Conservation (phyloP, 2,797 vertebrate genomes). For the Nannoperca obscura region DNA sequence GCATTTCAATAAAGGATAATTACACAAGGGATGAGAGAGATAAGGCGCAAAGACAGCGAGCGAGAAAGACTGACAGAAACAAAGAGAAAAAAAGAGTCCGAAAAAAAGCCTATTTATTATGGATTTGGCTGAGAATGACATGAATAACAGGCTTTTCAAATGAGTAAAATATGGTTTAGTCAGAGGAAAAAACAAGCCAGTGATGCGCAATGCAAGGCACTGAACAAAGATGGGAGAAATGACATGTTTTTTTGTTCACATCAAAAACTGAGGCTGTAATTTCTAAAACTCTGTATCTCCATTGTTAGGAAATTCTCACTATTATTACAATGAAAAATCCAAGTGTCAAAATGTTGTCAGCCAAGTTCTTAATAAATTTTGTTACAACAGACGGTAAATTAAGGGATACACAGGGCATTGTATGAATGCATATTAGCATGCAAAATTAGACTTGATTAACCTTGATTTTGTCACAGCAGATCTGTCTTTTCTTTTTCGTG, state of each 20-base stretch:
- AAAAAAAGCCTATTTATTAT: slow-evolving; percentile 10
- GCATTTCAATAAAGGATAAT: slow-evolving; percentile 23
- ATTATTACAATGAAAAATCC: slow-evolving; percentile 31
- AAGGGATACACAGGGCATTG: slow-evolving; percentile 3
- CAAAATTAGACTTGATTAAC: slow-evolving; percentile 41
- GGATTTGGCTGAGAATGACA: slow-evolving; percentile 19
- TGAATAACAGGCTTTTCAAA: slow-evolving; percentile 36
- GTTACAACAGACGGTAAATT: slow-evolving; percentile 12
- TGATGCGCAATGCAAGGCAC: background rate
- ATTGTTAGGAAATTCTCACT: slow-evolving; percentile 33
- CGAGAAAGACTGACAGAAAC: slow-evolving; percentile 1
- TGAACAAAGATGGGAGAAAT: slow-evolving; percentile 34
- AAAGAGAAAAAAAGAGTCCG: background rate
- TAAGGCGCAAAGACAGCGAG: background rate
- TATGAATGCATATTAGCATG: background rate
- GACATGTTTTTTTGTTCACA: slow-evolving; percentile 1
- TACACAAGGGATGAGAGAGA: slow-evolving; percentile 7
- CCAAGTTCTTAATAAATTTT: slow-evolving; percentile 41
- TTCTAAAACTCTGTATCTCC: slow-evolving; percentile 25
- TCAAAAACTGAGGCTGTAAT: slow-evolving; percentile 33
- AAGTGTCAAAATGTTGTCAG: slow-evolving; percentile 54
- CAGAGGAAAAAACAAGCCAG: background rate
- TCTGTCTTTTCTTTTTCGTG: background rate
- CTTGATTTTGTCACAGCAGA: slow-evolving; percentile 41
- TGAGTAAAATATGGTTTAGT: slow-evolving; percentile 42